These are phyloP conservation scores for Ornithorhynchus anatinus DNA, from an alignment of 2,113 vertebrate genomes.

Conservation along the genomic window DNA sequence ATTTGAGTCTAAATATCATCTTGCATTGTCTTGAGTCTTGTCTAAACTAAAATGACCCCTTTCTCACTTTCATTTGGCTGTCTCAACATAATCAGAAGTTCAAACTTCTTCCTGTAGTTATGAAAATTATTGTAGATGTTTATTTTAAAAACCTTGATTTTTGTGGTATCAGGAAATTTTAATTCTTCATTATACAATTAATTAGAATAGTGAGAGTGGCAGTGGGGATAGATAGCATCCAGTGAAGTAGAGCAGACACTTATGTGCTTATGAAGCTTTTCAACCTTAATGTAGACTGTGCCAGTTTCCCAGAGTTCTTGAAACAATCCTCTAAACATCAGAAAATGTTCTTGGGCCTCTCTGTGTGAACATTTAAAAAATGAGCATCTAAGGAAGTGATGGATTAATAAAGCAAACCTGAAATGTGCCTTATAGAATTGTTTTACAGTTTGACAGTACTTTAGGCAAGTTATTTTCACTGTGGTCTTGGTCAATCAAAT, in stretches of 20 bases:
- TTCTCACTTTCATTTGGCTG: too few relatives aligned
- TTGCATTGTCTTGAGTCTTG: too few relatives aligned
- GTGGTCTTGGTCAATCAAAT: too few relatives aligned
- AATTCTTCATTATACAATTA: background rate
- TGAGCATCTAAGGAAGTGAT: background rate
- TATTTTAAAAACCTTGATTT: background rate
- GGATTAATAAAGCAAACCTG: background rate
- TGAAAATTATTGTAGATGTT: too few relatives aligned
- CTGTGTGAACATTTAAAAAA: background rate
- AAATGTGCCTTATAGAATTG: background rate
- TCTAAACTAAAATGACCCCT: too few relatives aligned
- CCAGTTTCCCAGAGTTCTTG: background rate
- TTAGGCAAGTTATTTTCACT: too few relatives aligned
- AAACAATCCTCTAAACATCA: background rate
- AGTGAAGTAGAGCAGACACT: background rate
- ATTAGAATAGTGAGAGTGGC: background rate
- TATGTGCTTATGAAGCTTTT: background rate
- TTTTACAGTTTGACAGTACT: background rate
- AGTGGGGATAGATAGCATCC: background rate
- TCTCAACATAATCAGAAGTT: too few relatives aligned
- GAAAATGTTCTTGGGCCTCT: background rate
- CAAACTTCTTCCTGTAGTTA: too few relatives aligned
- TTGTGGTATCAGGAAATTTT: background rate
- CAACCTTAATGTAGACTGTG: background rate
- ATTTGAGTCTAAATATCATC: too few relatives aligned